phyloP scores from a whole-genome alignment of 2,797 vertebrate genomes.

The Sarcoramphus papa region DNA sequence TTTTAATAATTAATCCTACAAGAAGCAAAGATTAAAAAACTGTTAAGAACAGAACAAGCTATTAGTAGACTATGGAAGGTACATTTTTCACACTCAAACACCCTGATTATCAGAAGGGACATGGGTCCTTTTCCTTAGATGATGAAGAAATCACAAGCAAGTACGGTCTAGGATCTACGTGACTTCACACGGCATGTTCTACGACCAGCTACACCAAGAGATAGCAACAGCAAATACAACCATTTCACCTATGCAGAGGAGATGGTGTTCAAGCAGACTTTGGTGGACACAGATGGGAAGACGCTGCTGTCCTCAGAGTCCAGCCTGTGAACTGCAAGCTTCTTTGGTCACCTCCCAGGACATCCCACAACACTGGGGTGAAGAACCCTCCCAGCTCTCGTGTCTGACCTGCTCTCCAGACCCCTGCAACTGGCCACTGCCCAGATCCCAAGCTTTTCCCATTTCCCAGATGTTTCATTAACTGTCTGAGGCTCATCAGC shows the following conservation, averaged over 20 bases:
- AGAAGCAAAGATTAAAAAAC: background rate
- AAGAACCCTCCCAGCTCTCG: background rate
- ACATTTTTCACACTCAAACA: background rate
- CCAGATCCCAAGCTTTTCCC: background rate
- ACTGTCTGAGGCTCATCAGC: background rate
- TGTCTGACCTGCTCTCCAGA: background rate
- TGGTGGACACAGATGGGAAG: background rate
- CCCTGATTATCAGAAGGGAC: background rate
- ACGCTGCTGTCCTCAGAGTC: background rate
- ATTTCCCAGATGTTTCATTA: background rate
- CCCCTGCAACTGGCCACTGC: background rate
- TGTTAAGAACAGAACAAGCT: background rate
- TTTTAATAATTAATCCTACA: constrained; percentile 11
- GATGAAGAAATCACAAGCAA: background rate
- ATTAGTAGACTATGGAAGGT: background rate
- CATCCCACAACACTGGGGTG: background rate
- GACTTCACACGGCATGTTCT: background rate
- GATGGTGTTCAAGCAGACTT: background rate
- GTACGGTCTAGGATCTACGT: background rate
- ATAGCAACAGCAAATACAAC: background rate
- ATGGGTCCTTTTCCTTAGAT: background rate
- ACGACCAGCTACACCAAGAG: background rate
- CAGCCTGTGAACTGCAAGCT: background rate
- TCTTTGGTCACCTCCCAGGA: background rate
- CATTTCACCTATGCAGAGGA: background rate